Evolutionary conservation across 1,140 invertebrate species (phyloP), one percentile per base, ranked within the genome.

Genomic region (Drosophila melanogaster): DNA sequence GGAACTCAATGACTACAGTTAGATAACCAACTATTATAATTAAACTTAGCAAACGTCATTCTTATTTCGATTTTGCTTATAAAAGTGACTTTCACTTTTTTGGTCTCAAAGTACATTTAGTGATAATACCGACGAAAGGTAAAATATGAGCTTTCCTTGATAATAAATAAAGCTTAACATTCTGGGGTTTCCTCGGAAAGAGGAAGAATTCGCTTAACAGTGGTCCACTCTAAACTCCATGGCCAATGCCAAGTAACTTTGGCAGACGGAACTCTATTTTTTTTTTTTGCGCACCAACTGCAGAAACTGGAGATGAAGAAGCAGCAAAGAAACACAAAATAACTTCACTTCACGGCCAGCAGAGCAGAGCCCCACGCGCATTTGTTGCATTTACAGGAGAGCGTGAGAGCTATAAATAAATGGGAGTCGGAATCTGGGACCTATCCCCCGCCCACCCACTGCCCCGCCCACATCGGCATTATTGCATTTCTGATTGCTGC

Each of bases 261-360:
- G 41, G 74, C 55, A 72, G 47, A 53, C 70, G 38, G 47, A 54
- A 61, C n/a, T 47, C 24, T 41, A 60, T 59, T 53, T 46, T 64
- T 53, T 35, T 46, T 44, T 53, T 62, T 62, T 37, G 26, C 57
- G 15, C 40, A 62, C 61, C 33, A 65, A 65, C 57, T 47, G 51
- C 50, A 44, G 37, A 69, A 38, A 56, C 49, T 46, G 5, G 64
- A 70, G 49, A n/a, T 15, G 26, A 33, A 17, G 24, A 50, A 30
- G 47, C 10, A 19, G 26, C 37, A 33, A 54, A 40, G 51, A 64
- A 64, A 72, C 35, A 47, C 55, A 70, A 49, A 72, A 66, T 53
- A 76, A 87, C 81, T 85, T 85, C 81, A 87, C 81, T 85, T 85
- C 81, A 85, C 69, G 81, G 81, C 81, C 81, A 86, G 58, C 74